Evolutionary conservation across 2,113 vertebrate genomes (phyloP), one percentile per base, ranked within the genome.

Genomic region (Menura novaehollandiae): DNA sequence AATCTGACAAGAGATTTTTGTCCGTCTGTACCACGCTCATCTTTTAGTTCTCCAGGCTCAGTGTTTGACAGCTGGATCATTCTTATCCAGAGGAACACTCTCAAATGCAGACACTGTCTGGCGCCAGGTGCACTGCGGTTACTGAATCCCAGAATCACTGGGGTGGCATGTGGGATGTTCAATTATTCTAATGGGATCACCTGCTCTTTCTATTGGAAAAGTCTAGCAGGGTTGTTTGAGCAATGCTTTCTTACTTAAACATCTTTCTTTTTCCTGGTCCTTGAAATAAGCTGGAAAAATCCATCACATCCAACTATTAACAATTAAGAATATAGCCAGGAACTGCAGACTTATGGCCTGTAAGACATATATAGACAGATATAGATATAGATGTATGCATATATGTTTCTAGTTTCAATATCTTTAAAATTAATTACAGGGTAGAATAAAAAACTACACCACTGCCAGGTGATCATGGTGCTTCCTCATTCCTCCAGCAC

Each of bases 31-130:
- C 51, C 74, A 33, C n/a, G 62, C 59, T 37, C 67, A 76, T 88
- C 74, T 91, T 91, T 91, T 30, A 78, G 56, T 46, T 91, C 43
- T 91, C 39, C 63, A 79, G 69, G 73, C 58, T 85, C 59, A 28
- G 33, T 28, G 37, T 47, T 75, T 91, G 95, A 74, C 84, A 97
- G 92, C 27, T 91, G 89, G 80, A 88, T 75, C 52, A 15, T 71
- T 88, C 56, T 47, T 68, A 78, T 22, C 82, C 89, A 85, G 24
- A 94, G 58, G 80, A 97, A 80, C 33, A 71, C 88, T 94, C 63
- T 76, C 68, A 93, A 77, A 91, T 23, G 85, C 84, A 95, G 89
- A 85, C 71, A 13, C 71, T 77, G 86, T 32, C 82, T 95, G 91
- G 88, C 37, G 9, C 88, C 66, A 79, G 91, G 82, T 96, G 83